Evolutionary conservation across 2,113 vertebrate species (phyloP).

Genomic region (Heterochromis multidens): DNA sequence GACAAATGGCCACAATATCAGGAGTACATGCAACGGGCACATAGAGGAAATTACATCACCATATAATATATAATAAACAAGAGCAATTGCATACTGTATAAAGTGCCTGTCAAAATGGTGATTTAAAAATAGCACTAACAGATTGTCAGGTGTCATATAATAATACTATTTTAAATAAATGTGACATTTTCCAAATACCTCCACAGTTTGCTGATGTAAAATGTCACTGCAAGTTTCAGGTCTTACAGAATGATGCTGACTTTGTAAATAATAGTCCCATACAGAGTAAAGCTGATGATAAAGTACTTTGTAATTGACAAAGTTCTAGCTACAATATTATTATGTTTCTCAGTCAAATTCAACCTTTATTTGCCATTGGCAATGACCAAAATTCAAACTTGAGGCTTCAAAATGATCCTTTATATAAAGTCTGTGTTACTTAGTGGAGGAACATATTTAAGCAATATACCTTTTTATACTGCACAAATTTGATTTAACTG

Average conservation of each 20-base stretch:
- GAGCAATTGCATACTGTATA: neutral
- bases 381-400: neutral
- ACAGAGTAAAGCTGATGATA: fast-evolving
- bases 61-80: neutral
- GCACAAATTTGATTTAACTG: neutral
- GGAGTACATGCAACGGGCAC: neutral
- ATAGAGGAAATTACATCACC: neutral
- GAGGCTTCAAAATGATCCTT: neutral
- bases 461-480: neutral
- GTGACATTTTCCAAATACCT: fast-evolving
- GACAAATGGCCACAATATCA: fast-evolving
- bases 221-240: neutral
- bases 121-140: neutral
- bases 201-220: neutral
- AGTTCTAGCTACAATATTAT: neutral
- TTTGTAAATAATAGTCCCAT: neutral
- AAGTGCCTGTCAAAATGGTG: neutral
- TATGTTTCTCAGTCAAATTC: neutral
- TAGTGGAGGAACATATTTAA: neutral
- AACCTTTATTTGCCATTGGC: neutral
- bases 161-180: neutral
- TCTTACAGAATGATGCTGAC: neutral
- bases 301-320: neutral
- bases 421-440: neutral
- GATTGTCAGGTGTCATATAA: neutral